These are phyloP conservation scores for Diprion similis DNA, from an alignment of 1,140 invertebrate genomes.

Conservation along the genomic window DNA sequence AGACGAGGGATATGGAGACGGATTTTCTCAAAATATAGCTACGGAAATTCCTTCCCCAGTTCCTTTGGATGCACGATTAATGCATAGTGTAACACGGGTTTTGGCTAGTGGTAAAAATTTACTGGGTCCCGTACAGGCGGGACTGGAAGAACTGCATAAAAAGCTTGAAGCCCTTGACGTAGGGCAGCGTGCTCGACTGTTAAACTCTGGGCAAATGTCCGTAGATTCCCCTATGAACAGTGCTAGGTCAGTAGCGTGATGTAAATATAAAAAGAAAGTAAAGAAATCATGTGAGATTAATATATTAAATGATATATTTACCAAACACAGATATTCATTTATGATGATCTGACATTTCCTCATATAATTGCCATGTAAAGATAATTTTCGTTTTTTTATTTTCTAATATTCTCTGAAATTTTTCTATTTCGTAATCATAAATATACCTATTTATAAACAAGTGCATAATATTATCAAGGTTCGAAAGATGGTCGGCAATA, in stretches of 20 bases:
- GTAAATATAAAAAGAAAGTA: neutral
- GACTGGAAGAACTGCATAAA: slow-evolving; percentile 41
- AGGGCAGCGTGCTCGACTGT: neutral
- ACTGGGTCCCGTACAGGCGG: slow-evolving; percentile 40
- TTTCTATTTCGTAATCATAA: no score
- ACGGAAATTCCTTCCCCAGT: slow-evolving; percentile 42
- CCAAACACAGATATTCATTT: neutral
- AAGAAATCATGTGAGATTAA: neutral
- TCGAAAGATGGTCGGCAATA: no score
- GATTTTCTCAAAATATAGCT: slow-evolving; percentile 20
- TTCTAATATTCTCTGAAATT: no score
- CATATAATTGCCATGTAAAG: no score
- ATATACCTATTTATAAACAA: no score
- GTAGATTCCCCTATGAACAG: slow-evolving; percentile 8
- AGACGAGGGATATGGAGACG: slow-evolving; percentile 50
- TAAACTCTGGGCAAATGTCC: slow-evolving; percentile 5
- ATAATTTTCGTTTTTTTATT: no score
- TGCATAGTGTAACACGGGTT: slow-evolving; percentile 41
- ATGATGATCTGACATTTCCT: neutral
- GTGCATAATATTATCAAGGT: no score
- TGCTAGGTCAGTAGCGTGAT: slow-evolving; percentile 15
- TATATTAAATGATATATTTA: slow-evolving; percentile 8
- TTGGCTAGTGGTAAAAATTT: slow-evolving; percentile 47
- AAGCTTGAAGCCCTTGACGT: neutral
- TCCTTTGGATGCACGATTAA: slow-evolving; percentile 44